Evolutionary conservation across 2,797 vertebrate genomes (phyloP), one percentile per base, ranked within the genome.

Genomic region (Chloroceryle inda): DNA sequence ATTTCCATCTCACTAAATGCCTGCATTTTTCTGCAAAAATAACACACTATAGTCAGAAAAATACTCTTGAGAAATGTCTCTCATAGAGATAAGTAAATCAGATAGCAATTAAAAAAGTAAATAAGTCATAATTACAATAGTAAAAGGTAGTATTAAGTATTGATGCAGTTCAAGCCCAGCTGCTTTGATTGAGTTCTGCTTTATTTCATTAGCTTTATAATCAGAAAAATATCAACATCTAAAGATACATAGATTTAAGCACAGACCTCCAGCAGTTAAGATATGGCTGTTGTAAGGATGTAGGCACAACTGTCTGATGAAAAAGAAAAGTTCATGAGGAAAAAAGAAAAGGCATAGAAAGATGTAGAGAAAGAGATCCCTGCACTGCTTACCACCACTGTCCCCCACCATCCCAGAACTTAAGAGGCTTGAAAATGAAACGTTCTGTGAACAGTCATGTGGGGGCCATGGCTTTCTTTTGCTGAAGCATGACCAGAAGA

Each of bases 51-150:
- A 83, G 92, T 82, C 63, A 95, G 91, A 97, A 95, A 94, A 67
- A 91, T 72, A 92, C 67, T 95, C 92, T 82, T 79, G 87, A 96
- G 94, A 96, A 97, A 95, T 92, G 53, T 94, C 35, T 91, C 61
- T 85, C 20, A 61, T 80, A 87, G 85, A 91, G 73, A 95, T 88
- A 95, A 91, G 79, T 63, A 96, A 95, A 88, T 87, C 63, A 97
- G 81, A 95, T 77, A 97, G 87, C 92, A 98, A 97, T 97, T 95
- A 87, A 96, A 97, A 96, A 97, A 96, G 82, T 88, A 97, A 98
- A 97, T 95, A 96, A 96, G 92, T 93, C 63, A 75, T 74, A 96
- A 96, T 96, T 94, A 91, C 61, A 94, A 96, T 69, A 86, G 81
- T 88, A 87, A 96, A 97, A 86, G 89, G 64, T 91, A 84, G 67